phyloP scores from a whole-genome alignment of 2,888 invertebrate species.

The Caradrina clavipalpis region DNA sequence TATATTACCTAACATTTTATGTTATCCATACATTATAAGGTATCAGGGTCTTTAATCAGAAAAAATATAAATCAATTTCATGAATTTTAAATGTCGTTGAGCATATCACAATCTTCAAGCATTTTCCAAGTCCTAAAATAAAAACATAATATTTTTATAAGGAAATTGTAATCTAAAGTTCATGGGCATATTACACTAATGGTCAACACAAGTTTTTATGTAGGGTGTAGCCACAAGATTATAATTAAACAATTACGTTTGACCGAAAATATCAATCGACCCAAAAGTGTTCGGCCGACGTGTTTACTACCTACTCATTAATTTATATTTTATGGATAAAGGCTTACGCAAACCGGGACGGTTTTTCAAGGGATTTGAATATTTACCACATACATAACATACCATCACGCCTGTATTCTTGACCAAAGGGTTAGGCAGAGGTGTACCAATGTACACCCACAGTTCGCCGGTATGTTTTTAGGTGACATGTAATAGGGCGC shows the following conservation, averaged over 20 bases:
- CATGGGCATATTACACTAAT: slow-evolving; percentile 1
- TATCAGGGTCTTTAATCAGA: neutral
- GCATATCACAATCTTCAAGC: neutral
- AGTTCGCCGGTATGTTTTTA: too few species aligned
- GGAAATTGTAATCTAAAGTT: neutral
- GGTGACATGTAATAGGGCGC: too few species aligned
- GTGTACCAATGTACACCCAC: too few species aligned
- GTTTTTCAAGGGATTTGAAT: too few species aligned
- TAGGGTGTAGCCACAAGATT: neutral
- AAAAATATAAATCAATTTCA: slow-evolving; percentile 7
- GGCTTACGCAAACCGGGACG: too few species aligned
- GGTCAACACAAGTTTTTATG: neutral
- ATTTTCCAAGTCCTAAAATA: slow-evolving; percentile 7
- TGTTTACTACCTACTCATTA: slow-evolving; percentile 23
- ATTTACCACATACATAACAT: too few species aligned
- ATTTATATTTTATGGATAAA: slow-evolving; percentile 35
- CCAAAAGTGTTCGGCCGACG: slow-evolving; percentile 18
- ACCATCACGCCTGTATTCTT: too few species aligned
- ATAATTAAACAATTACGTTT: slow-evolving; percentile 12
- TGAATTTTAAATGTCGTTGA: neutral
- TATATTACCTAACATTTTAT: too few species aligned
- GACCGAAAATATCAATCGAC: slow-evolving; percentile 26
- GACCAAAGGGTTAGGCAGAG: too few species aligned
- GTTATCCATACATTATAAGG: neutral
- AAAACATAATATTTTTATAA: slow-evolving; percentile 23